Base-by-base conservation (phyloP, 2,797 vertebrate genomes). In the Bucorvus abyssinicus region DNA sequence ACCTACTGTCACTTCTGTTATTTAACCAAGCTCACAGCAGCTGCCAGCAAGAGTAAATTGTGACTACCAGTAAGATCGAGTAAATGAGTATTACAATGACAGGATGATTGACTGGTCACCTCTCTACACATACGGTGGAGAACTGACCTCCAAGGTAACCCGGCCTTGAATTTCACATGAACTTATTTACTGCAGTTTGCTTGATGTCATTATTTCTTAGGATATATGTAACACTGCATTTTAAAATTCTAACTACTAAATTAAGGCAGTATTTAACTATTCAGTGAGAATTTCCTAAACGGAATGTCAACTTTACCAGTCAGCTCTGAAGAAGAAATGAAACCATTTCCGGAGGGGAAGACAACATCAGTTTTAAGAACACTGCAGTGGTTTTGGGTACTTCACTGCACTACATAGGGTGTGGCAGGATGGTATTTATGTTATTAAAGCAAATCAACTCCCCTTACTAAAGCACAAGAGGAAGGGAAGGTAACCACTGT, bases 151-250 rank as follows among this genome's bases (percentile, higher is more conserved):
- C 64, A 56, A 24, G 32, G 55, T 36, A 45, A 55, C n/a, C 23
- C 16, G 57, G 26, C 44, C 75, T 34, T 45, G 34, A 36, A 56
- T n/a, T 19, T 47, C 47, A 63, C 24, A 50, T 19, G 14, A 32
- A 57, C 27, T 61, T 44, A 12, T 2, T 34, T 3, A 32, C 16
- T 49, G n/a, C 42, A 32, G 7, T 45, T 49, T 32, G 9, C 30
- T 21, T 70, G 36, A 29, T 1, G 3, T 14, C 0, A 0, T 12
- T 23, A 32, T 29, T 70, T 78, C 61, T 82, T 26, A 24, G 8
- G 17, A 40, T 57, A 14, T 6, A 49, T 3, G 6, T 27, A 84
- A 65, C 40, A 32, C 12, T 14, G 20, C 24, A 26, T 64, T 53
- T 49, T 23, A 12, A 57, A 60, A 42, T 70, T 82, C 18, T 17